Evolutionary conservation across 2,113 vertebrate species (phyloP).

Genomic region (Mustela nigripes): DNA sequence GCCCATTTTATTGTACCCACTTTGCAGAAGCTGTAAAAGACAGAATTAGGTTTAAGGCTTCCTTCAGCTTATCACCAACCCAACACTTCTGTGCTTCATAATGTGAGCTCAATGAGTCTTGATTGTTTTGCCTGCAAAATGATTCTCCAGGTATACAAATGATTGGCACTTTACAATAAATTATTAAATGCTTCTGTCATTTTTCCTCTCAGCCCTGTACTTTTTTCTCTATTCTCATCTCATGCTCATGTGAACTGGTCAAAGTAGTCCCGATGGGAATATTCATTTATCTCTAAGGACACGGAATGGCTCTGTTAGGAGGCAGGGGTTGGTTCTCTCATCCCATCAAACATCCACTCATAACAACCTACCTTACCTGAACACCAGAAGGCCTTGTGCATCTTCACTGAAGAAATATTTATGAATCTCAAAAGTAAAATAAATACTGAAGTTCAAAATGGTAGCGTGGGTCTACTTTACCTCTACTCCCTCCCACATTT

Average conservation of each 20-base stretch:
- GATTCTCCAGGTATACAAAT: background rate
- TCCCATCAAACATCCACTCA: background rate
- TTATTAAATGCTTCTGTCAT: background rate
- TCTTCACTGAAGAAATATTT: background rate
- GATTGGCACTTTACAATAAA: background rate
- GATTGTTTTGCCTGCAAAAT: background rate
- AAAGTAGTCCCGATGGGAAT: background rate
- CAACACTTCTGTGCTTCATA: too few relatives aligned
- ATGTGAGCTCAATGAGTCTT: background rate
- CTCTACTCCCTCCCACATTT: background rate
- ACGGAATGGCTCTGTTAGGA: background rate
- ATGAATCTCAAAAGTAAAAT: background rate
- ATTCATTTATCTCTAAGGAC: background rate
- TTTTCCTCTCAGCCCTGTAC: background rate
- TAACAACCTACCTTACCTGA: background rate
- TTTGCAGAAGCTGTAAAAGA: background rate
- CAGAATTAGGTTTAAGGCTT: background rate
- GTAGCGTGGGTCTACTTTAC: background rate
- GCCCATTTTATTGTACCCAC: too few relatives aligned
- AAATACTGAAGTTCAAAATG: background rate
- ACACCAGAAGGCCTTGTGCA: background rate
- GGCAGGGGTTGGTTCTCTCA: background rate
- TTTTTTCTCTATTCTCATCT: background rate
- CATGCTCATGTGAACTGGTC: background rate
- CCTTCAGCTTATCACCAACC: background rate